Conservation (phyloP, 2,888 invertebrate species). For the Lasioglossum pauxillum region DNA sequence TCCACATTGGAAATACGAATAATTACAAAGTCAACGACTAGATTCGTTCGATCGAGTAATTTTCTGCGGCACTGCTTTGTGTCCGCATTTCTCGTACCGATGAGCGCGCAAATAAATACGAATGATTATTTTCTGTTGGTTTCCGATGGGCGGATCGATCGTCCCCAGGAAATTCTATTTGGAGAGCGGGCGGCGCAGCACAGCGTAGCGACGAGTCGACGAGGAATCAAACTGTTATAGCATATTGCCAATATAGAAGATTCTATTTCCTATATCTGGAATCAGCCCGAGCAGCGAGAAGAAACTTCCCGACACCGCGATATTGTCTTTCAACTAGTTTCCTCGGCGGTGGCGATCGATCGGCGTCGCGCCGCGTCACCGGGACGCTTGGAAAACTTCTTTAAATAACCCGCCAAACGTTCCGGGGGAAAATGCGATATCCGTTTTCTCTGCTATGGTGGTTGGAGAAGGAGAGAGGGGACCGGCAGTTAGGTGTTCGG, state of each 20-base stretch:
- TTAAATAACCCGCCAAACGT: slow-evolving; percentile 19
- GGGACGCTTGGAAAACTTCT: neutral
- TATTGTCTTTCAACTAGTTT: slow-evolving; percentile 24
- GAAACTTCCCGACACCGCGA: slow-evolving; percentile 10
- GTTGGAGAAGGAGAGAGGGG: neutral
- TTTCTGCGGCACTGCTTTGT: neutral
- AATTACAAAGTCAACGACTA: neutral
- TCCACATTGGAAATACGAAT: neutral
- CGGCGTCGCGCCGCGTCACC: neutral
- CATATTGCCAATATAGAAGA: slow-evolving; percentile 10
- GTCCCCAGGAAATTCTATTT: neutral
- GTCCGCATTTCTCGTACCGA: neutral
- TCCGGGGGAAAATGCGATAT: neutral
- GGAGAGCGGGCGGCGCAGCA: neutral
- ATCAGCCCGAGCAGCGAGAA: neutral
- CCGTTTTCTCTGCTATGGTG: neutral
- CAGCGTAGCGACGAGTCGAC: neutral
- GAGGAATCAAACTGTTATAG: slow-evolving; percentile 2
- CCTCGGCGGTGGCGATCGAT: neutral
- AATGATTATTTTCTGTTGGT: neutral
- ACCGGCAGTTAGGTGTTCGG: slow-evolving; percentile 24
- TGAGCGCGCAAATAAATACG: neutral
- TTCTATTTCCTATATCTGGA: slow-evolving; percentile 13
- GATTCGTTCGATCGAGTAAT: neutral
- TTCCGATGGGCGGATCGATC: neutral